Percentiles rank a stretch among this genome's conserved stretches.
phyloP scores from a whole-genome alignment of 1,140 invertebrate genomes.

The Eumeta japonica region DNA sequence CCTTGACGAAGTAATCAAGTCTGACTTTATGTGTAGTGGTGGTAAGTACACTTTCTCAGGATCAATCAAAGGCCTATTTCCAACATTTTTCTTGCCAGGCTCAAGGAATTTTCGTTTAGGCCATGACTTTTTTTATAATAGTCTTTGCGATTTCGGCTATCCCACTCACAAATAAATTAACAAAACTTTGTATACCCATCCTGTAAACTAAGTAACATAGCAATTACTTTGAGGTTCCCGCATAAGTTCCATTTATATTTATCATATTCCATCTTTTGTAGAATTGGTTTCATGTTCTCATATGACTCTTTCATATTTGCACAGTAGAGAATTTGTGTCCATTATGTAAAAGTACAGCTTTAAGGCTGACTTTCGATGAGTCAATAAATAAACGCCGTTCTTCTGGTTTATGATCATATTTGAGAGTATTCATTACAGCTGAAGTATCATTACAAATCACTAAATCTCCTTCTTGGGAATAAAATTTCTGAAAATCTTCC shows the following conservation, averaged over 20 bases:
- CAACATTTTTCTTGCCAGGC: neutral
- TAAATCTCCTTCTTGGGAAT: too few species aligned
- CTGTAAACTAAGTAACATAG: conserved; percentile 7
- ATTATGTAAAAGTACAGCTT: conserved; percentile 6
- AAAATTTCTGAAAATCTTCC: too few species aligned
- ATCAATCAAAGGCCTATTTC: conserved; percentile 6
- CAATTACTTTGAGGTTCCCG: conserved; percentile 11
- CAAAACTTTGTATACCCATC: too few species aligned
- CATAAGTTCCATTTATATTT: conserved; percentile 7
- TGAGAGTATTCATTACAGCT: too few species aligned
- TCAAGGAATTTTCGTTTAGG: neutral
- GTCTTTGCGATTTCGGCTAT: too few species aligned
- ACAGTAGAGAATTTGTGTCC: conserved; percentile 4
- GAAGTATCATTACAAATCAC: too few species aligned
- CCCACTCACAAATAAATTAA: too few species aligned
- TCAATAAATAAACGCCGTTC: too few species aligned
- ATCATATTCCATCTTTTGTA: conserved; percentile 7
- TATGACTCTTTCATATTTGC: conserved; percentile 7
- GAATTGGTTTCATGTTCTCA: conserved; percentile 6
- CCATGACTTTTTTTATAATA: neutral
- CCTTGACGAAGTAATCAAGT: conserved; percentile 39
- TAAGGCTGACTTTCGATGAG: conserved; percentile 8
- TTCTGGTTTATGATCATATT: too few species aligned
- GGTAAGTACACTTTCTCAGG: conserved; percentile 11
- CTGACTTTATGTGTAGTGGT: conserved; percentile 37